These are phyloP conservation scores for Phataginus tetradactyla DNA, from an alignment of 2,797 vertebrate genomes.

Conservation along the genomic window DNA sequence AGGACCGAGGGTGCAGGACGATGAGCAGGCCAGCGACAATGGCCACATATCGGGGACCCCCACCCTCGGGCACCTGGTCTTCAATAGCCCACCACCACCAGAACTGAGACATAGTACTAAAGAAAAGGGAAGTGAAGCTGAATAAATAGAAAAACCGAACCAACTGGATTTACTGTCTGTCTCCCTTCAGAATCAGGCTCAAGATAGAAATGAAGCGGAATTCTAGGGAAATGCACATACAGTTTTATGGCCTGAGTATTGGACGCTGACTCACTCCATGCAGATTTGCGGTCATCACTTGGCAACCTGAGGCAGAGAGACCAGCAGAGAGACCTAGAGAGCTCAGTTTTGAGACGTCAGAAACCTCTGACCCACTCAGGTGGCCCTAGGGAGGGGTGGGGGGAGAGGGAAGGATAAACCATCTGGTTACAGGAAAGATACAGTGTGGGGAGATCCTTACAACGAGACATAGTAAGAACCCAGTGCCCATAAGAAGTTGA, in stretches of 20 bases:
- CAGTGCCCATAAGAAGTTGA: neutral
- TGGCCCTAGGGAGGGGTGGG: too few species aligned
- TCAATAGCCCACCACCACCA: neutral
- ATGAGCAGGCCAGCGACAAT: accelerated
- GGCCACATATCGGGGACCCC: too few species aligned
- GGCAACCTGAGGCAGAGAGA: neutral
- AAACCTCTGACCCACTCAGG: neutral
- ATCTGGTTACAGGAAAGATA: neutral
- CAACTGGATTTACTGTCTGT: neutral
- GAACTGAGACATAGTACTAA: neutral
- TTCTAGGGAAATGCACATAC: neutral
- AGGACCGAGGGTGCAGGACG: neutral
- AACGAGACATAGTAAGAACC: neutral
- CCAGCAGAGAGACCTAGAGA: neutral
- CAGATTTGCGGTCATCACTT: neutral
- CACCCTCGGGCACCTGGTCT: neutral
- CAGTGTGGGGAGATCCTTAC: neutral
- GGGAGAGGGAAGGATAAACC: neutral
- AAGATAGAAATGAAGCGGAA: neutral
- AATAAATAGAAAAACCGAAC: neutral
- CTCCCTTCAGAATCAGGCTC: neutral
- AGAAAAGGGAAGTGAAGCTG: neutral
- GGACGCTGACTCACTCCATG: neutral
- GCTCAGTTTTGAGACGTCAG: neutral
- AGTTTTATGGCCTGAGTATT: neutral